Evolutionary conservation across 2,888 invertebrate species (phyloP), one percentile per base, ranked within the genome.

Genomic region (Lasioglossum calceatum): DNA sequence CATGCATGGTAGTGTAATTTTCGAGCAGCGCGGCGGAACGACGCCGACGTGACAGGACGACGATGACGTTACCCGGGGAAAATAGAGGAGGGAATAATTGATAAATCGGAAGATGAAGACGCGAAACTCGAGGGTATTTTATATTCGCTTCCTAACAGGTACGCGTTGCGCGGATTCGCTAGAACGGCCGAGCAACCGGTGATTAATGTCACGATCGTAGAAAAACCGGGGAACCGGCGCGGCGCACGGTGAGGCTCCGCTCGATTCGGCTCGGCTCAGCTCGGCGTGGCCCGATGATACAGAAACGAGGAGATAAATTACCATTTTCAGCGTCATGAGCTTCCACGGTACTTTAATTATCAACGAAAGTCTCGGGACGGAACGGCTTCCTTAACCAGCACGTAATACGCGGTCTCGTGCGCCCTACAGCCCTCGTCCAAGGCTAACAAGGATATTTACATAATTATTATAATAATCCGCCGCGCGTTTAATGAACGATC

Each of bases 401-500:
- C 10, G 61, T 85, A 78, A 81, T 85, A 70, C 77, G 75, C 73
- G 58, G 47, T 23, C 54, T 82, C 58, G 32, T 44, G 64, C 73
- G 72, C 84, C 81, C 85, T 77, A 23, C 74, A 85, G 77, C 47
- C 61, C 61, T n/a, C 39, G 61, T 75, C 39, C 86, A 85, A 86
- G 86, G 81, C 47, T 85, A 81, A 72, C 85, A 36, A 50, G 71
- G 32, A 71, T 77, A 86, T 81, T 85, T 85, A 14, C 85, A 85
- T 86, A 85, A 85, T 86, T 78, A 86, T 86, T 85, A 67, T 81
- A 81, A 86, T 81, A 84, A 67, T 80, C 74, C 39, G 75, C 23
- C 32, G 47, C 27, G 50, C 61, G 74, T 77, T 78, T 84, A 71
- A 84, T 71, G 50, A 77, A 36, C 71, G 71, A 84, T 85, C 70